Evolutionary conservation across 2,888 invertebrate genomes (phyloP), one percentile per base, ranked within the genome.

Genomic region (Drosophila fungiperda): DNA sequence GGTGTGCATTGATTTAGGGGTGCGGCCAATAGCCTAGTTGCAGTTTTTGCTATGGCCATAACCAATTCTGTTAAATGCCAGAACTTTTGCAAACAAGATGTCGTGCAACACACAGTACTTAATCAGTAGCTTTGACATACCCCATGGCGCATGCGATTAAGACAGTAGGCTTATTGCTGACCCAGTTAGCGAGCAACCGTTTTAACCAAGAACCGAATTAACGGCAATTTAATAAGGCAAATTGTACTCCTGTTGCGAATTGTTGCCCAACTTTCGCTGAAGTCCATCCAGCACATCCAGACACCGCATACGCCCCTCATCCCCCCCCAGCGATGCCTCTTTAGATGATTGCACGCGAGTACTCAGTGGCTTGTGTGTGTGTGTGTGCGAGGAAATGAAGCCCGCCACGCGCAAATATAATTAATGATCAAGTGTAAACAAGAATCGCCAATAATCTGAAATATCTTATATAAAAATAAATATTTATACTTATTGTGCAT

Each of bases 401-500:
- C 67, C 70, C 70, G 68, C 76, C 78, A 75, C 65, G 76, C 73
- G 72, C 67, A 76, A 72, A 76, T 82, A 87, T 85, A 89, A 87
- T 85, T 89, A 87, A 89, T 87, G 89, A 87, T 89, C 87, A 72
- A 85, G 69, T 89, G 74, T 87, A 80, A 79, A 73, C 61, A 83
- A 55, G 63, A 63, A 76, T 59, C 73, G 71, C 57, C 70, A 77
- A 71, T 76, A 74, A 78, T 78, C 84, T 73, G 48, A 71, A 73
- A 81, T 89, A 89, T 70, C 67, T 68, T 78, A 72, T 72, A 57
- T 60, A 64, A 17, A 2, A 40, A 7, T 58, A 36, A 35, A 40
- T 29, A n/a, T 40, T 7, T 35, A 12, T 29, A 42, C 40, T 36
- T 23, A 50, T 32, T 40, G 15, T 17, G 12, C 35, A 11, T 23